Percentiles rank a stretch among this genome's conserved stretches.
Conservation (phyloP, 2,113 vertebrate genomes). For the Conger conger region DNA sequence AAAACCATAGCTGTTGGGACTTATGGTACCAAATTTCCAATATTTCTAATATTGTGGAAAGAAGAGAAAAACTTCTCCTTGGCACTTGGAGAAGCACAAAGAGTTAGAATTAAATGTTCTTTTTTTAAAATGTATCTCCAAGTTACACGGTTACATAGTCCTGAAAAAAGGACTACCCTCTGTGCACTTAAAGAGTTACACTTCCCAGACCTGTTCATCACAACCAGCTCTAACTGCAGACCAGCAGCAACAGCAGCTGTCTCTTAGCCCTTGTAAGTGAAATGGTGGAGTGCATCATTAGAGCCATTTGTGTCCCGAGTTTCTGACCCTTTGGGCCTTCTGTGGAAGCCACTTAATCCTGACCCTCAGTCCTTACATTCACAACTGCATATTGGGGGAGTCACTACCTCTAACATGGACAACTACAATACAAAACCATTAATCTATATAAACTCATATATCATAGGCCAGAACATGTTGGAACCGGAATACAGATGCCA, state of each 20-base stretch:
- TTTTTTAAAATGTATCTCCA: not conserved
- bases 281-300: not conserved
- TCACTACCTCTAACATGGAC: not conserved
- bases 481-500: not conserved
- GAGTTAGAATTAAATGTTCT: too few relatives aligned
- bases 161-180: not conserved
- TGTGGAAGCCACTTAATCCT: not conserved
- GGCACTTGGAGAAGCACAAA: not conserved
- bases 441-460: not conserved
- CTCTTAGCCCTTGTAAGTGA: not conserved
- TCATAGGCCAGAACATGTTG: not conserved
- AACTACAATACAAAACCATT: not conserved
- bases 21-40: not conserved
- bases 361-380: not conserved
- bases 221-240: not conserved
- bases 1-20: not conserved
- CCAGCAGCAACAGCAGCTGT: slow-evolving; percentile 7
- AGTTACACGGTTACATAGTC: not conserved
- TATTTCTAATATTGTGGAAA: not conserved
- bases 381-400: not conserved
- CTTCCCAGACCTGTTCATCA: not conserved
- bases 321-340: not conserved
- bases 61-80: not conserved
- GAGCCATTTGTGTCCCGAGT: not conserved
- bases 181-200: not conserved